Percentiles rank a stretch among this genome's conserved stretches.
Conservation (phyloP, 1,140 invertebrate species). For the Octopus bimaculoides region DNA sequence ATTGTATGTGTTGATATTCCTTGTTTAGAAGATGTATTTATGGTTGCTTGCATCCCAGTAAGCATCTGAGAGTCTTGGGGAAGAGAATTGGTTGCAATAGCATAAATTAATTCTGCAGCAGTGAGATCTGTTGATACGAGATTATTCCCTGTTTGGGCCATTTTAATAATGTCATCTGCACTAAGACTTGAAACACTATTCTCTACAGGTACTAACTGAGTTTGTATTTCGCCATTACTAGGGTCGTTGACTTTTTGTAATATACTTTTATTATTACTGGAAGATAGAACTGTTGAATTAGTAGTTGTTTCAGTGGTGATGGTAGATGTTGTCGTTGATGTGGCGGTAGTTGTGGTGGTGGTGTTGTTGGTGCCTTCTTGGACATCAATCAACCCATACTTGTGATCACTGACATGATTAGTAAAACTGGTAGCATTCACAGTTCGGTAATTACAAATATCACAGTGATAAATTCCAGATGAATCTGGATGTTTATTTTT, state of each 20-base stretch:
- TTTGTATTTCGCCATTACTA: constrained; percentile 26
- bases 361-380: not conserved
- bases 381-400: constrained; percentile 57
- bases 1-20: constrained; percentile 40
- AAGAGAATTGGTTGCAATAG: constrained; percentile 39
- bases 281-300: no score
- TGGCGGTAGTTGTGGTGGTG: not conserved
- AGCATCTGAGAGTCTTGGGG: constrained; percentile 19
- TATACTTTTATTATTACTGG: not conserved
- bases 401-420: constrained; percentile 63
- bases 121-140: constrained; percentile 60
- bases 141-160: constrained; percentile 32
- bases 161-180: constrained; percentile 39
- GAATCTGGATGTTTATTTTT: constrained; percentile 65
- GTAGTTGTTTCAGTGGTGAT: not conserved
- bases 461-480: constrained; percentile 63
- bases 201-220: constrained; percentile 38
- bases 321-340: not conserved
- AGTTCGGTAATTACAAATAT: constrained; percentile 63
- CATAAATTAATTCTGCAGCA: constrained; percentile 62
- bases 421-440: constrained; percentile 64
- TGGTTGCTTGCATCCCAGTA: constrained; percentile 34
- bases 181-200: constrained; percentile 31
- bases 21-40: constrained; percentile 31
- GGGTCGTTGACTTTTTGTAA: constrained; percentile 10